Conservation (phyloP, 2,888 invertebrate species). For the Myathropa florea region DNA sequence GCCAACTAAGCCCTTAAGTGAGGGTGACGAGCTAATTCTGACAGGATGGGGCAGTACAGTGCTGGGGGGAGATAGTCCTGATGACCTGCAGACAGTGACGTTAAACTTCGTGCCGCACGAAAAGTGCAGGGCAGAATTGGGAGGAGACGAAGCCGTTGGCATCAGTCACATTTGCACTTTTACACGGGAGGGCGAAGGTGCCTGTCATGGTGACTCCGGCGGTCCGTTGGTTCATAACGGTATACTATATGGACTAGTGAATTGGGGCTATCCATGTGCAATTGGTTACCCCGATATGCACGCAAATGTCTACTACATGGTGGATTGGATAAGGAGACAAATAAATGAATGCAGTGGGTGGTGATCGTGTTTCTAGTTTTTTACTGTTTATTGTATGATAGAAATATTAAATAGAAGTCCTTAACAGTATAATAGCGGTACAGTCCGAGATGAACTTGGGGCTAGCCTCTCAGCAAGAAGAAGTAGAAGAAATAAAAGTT, state of each 20-base stretch:
- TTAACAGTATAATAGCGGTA: too few species aligned
- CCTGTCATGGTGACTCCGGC: conserved; percentile 78
- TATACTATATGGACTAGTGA: conserved; percentile 77
- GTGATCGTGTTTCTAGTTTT: neutral
- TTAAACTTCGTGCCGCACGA: conserved; percentile 82
- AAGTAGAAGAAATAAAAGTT: too few species aligned
- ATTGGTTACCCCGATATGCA: conserved; percentile 78
- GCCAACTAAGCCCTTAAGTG: conserved; percentile 74
- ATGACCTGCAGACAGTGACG: conserved; percentile 83
- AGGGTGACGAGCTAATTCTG: conserved; percentile 82
- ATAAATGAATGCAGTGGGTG: conserved; percentile 68
- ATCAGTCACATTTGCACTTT: conserved; percentile 84
- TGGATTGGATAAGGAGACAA: conserved; percentile 78
- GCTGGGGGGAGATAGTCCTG: conserved; percentile 82
- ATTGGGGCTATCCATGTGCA: conserved; percentile 80
- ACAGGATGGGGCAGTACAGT: conserved; percentile 85
- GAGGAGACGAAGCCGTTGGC: conserved; percentile 81
- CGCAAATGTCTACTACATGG: conserved; percentile 78
- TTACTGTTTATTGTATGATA: neutral
- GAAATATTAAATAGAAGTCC: too few species aligned
- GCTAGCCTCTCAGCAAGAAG: too few species aligned
- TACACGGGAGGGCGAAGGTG: conserved; percentile 83
- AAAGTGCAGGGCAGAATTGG: conserved; percentile 82
- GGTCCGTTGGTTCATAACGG: conserved; percentile 78
- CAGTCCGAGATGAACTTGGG: too few species aligned